Conservation (phyloP, 2,113 vertebrate genomes). For the Anguilla rostrata region DNA sequence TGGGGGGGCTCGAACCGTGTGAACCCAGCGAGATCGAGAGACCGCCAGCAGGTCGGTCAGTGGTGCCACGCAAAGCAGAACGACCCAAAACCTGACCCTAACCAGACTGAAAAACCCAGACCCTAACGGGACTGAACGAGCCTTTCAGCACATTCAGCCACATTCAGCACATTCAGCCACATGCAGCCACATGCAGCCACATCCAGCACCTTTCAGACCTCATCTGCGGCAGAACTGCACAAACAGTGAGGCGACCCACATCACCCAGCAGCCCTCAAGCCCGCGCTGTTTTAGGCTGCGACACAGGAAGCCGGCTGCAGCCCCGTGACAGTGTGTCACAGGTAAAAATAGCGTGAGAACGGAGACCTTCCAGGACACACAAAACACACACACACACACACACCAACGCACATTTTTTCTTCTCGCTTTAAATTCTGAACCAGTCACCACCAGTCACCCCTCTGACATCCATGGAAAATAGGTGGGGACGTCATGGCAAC, state of each 20-base stretch:
- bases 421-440: too few relatives aligned
- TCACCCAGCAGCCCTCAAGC: neutral
- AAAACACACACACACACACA: neutral
- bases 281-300: neutral
- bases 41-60: neutral
- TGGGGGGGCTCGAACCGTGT: neutral
- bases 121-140: too few relatives aligned
- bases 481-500: neutral
- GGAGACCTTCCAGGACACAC: neutral
- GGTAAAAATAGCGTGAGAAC: neutral
- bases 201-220: too few relatives aligned
- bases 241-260: neutral
- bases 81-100: too few relatives aligned
- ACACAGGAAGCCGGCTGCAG: neutral
- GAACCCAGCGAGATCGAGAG: neutral
- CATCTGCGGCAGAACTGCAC: too few relatives aligned
- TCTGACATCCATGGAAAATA: constrained; percentile 18
- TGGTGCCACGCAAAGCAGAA: too few relatives aligned
- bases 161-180: too few relatives aligned
- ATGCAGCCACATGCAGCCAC: too few relatives aligned
- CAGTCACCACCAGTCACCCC: neutral
- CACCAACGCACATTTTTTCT: neutral
- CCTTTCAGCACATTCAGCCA: too few relatives aligned
- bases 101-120: too few relatives aligned
- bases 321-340: neutral